Conservation (phyloP, 2,113 vertebrate species). For the Nibea albiflora region DNA sequence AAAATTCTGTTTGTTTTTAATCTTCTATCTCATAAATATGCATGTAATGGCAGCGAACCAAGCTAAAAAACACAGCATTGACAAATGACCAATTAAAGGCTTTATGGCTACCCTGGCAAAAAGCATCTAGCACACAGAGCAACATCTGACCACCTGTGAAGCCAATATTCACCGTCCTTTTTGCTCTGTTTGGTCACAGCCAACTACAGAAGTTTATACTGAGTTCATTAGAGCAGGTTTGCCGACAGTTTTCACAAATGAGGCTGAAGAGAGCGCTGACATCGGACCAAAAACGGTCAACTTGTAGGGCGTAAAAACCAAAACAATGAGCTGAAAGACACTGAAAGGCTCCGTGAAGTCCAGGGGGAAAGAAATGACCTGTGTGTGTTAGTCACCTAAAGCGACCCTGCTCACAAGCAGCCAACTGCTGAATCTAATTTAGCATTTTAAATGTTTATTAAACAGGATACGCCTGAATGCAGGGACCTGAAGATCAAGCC, state of each 20-base stretch:
- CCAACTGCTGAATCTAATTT: not conserved
- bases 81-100: not conserved
- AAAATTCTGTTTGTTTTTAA: not conserved
- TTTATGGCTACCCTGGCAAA: not conserved
- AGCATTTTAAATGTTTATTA: not conserved
- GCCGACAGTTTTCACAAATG: not conserved
- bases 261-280: not conserved
- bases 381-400: not conserved
- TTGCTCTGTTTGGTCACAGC: not conserved
- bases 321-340: not conserved
- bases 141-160: not conserved
- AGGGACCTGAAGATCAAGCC: not conserved
- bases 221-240: not conserved
- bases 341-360: not conserved
- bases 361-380: not conserved
- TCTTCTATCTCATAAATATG: not conserved
- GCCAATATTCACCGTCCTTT: not conserved
- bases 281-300: not conserved
- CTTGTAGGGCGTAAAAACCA: not conserved
- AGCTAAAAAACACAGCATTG: not conserved
- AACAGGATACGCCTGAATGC: not conserved
- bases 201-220: not conserved
- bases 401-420: not conserved
- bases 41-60: not conserved
- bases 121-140: not conserved